Evolutionary conservation across 2,113 vertebrate species (phyloP), one percentile per base, ranked within the genome.

Genomic region (Lynx canadensis): DNA sequence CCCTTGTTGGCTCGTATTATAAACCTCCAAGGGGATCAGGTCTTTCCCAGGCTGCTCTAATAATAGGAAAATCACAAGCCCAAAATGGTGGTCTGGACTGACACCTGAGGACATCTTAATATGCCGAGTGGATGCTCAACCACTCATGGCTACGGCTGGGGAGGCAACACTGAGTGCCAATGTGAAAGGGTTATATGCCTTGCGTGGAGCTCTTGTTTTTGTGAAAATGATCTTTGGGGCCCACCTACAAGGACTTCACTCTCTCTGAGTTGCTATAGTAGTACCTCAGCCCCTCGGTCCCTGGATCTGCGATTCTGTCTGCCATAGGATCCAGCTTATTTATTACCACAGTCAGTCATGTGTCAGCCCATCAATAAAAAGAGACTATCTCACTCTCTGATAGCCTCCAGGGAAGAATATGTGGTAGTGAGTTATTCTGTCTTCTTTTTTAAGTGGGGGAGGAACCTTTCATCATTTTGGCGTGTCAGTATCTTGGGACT

Each of bases 321-420:
- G 73, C 65, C 88, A 1, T 38, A 91, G 60, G 78, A 95, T 57
- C 45, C n/a, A 50, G 81, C 48, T 97, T 98, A 97, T 98, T 97
- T 97, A 97, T 98, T 90, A 85, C 89, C 36, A 2, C 12, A 96
- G 97, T 93, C 97, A 97, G 31, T 96, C 84, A 74, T n/a, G n/a
- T 97, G 96, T 97, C 95, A 97, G 97, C 84, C 89, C 97, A 98
- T 97, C 92, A 96, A 95, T 98, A 96, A 97, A 97, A 84, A 90
- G 76, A 82, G 82, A 95, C 81, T 68, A 13, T 80, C 73, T 80
- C 73, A 48, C 87, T 96, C 69, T 96, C 85, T 68, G 83, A 84
- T 95, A 94, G 83, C 97, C 97, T 96, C 97, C 73, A 86, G 96
- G 96, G 96, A 97, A 82, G 94, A 96, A 78, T 91, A 83, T 83